Evolutionary conservation across 2,797 vertebrate genomes (phyloP).

Genomic region (Danio jaintianensis): DNA sequence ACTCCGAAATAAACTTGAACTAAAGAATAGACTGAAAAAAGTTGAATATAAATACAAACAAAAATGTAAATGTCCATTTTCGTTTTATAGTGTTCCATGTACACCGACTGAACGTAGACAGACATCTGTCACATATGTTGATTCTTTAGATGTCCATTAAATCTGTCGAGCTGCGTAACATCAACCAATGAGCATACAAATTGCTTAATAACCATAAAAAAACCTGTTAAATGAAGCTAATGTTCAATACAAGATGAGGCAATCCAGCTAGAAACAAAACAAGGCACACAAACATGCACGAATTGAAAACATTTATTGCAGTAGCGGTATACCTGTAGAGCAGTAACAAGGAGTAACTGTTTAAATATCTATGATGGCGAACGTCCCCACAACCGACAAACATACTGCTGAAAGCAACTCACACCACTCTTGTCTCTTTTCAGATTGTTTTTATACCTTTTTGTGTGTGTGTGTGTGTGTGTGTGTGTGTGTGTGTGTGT

Average conservation of each 20-base stretch:
- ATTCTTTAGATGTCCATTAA: background rate
- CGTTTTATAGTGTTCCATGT: no score
- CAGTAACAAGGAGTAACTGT: conserved; percentile 98
- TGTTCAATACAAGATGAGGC: background rate
- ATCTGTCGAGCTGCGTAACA: background rate
- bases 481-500: conserved; percentile 49
- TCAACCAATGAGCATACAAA: background rate
- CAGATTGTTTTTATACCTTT: conserved; percentile 59
- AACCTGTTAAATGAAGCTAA: background rate
- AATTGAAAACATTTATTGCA: conserved; percentile 99
- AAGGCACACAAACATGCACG: conserved; percentile 73
- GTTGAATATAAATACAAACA: background rate
- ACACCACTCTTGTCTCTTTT: conserved; percentile 84
- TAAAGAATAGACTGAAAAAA: background rate
- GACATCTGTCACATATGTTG: no score
- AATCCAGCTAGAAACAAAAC: conserved; percentile 57
- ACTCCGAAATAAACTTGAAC: background rate
- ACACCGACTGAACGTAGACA: no score
- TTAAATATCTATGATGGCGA: conserved; percentile 98
- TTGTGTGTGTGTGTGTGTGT: conserved; percentile 38
- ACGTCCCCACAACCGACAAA: conserved; percentile 97
- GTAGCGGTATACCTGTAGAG: conserved; percentile 98
- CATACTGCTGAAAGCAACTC: conserved; percentile 96
- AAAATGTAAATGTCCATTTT: no score
- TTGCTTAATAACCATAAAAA: background rate